phyloP scores from a whole-genome alignment of 1,140 invertebrate species.

The Drosophila parvula region DNA sequence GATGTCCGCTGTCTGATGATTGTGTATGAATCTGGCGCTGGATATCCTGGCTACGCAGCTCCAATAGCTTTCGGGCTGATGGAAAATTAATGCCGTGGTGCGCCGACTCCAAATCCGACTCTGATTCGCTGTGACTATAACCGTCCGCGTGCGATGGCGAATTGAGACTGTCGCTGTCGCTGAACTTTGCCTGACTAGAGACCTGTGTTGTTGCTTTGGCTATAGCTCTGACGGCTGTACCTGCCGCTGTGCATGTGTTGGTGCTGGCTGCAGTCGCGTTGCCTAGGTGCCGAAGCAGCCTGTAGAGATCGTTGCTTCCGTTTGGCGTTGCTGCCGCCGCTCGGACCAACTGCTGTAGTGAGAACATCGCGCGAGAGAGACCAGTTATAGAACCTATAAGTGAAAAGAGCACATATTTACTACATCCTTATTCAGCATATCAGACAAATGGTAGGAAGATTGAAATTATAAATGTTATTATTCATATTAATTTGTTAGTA shows the following conservation, averaged over 20 bases:
- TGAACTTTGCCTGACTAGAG: slow-evolving; percentile 71
- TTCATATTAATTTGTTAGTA: not conserved
- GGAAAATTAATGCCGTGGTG: slow-evolving; percentile 54
- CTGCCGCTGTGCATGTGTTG: slow-evolving; percentile 34
- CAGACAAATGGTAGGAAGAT: not conserved
- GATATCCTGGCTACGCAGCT: slow-evolving; percentile 59
- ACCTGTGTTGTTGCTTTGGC: slow-evolving; percentile 55
- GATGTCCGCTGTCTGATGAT: slow-evolving; percentile 29
- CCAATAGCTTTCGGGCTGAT: slow-evolving; percentile 59
- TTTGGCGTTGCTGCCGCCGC: slow-evolving; percentile 38
- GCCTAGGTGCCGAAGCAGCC: slow-evolving; percentile 37
- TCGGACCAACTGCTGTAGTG: slow-evolving; percentile 77
- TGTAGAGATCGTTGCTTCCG: slow-evolving; percentile 42
- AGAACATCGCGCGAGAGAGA: slow-evolving; percentile 56
- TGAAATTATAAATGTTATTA: not conserved
- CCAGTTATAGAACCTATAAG: not conserved
- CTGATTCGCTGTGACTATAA: slow-evolving; percentile 57
- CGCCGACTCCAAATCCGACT: slow-evolving; percentile 65
- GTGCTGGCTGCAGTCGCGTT: slow-evolving; percentile 52
- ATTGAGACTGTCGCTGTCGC: slow-evolving; percentile 58
- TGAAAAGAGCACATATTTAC: not conserved
- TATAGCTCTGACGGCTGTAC: slow-evolving; percentile 21
- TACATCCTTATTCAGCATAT: not conserved
- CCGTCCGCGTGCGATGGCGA: slow-evolving; percentile 61
- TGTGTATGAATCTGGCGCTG: slow-evolving; percentile 74